These are phyloP conservation scores for Nannoperca australis DNA, from an alignment of 2,797 vertebrate species.

Conservation along the genomic window DNA sequence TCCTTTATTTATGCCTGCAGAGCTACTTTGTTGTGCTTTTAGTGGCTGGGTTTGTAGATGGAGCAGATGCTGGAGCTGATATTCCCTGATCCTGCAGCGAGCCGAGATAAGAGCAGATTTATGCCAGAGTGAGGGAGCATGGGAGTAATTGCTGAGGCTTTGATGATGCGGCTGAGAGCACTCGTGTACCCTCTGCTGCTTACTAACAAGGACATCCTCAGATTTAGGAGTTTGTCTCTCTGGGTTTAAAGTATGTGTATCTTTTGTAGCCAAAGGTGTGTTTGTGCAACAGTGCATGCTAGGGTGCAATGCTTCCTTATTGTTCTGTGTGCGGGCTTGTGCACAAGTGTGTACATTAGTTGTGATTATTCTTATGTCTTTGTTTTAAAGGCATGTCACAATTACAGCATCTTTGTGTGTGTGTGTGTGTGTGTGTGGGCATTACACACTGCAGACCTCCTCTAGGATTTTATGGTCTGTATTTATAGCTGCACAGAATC, in stretches of 20 bases:
- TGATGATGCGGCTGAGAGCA: constrained; percentile 83
- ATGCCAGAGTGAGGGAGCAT: constrained; percentile 80
- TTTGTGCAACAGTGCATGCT: constrained; percentile 40
- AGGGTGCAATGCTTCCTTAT: constrained; percentile 18
- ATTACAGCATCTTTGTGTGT: constrained; percentile 2
- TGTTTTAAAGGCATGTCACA: constrained; percentile 56
- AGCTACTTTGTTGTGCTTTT: constrained; percentile 84
- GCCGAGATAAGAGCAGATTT: constrained; percentile 85
- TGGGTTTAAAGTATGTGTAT: constrained; percentile 52
- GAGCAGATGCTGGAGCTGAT: constrained; percentile 82
- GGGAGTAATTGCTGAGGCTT: constrained; percentile 83
- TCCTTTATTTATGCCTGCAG: constrained; percentile 80
- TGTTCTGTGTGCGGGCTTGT: constrained; percentile 16
- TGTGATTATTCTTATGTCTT: constrained; percentile 35
- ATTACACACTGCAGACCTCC: constrained; percentile 48
- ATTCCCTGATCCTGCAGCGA: constrained; percentile 80
- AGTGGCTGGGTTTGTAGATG: constrained; percentile 82
- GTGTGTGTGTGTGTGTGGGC: constrained; percentile 26
- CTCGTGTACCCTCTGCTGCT: constrained; percentile 75
- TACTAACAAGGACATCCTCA: constrained; percentile 82
- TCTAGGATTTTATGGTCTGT: constrained; percentile 67
- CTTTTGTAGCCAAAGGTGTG: constrained; percentile 52
- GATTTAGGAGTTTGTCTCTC: constrained; percentile 75
- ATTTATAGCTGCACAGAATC: constrained; percentile 74
- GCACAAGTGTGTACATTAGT: constrained; percentile 29